Base-by-base conservation (phyloP, 2,888 invertebrate genomes). In the Hydrotaea cyrtoneurina region DNA sequence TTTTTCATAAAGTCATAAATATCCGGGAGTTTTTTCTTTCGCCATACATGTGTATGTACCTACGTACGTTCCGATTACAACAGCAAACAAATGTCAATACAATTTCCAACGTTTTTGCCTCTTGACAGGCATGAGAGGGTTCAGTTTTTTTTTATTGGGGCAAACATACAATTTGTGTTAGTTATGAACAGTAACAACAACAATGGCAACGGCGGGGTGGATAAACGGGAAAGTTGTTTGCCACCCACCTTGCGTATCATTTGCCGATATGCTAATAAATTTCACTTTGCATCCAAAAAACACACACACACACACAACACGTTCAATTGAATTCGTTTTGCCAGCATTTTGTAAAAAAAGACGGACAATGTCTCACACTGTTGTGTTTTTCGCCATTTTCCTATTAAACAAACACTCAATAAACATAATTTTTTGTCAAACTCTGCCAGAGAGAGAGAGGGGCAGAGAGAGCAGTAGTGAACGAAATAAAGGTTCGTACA, bases 321-420 rank as follows among this genome's bases (percentile, higher is more conserved):
- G 46, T 69, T 69, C 23, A n/a, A 43, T 69, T 46, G 5, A n/a
- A 46, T 7, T 69, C 46, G 21, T 46, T 23, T 31, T 23, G 26
- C 23, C 21, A 23, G 43, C 31, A 2, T 31, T 7, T 31, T 31
- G 43, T 3, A 13, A 0, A 13, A 11, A 66, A 19, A 66, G 2
- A 10, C 19, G 10, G 23, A 46, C 19, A 69, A 43, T 43, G 21
- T 39, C 39, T 19, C 31, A 59, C 31, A 23, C 31, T 11, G 10
- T 23, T 53, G 17, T n/a, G 36, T 26, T 15, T 57, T 55, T 36
- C 57, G 15, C 21, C 31, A 39, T 10, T 39, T 39, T 23, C 8
- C 43, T 46, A 59, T 62, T 46, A 43, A 74, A 74, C 59, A 62
- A 59, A 46, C 59, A 74, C 59, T 74, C 23, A 23, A 43, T 43